phyloP scores from a whole-genome alignment of 37 sponge, comb jelly and placozoan genomes.

The Amphimedon queenslandica region DNA sequence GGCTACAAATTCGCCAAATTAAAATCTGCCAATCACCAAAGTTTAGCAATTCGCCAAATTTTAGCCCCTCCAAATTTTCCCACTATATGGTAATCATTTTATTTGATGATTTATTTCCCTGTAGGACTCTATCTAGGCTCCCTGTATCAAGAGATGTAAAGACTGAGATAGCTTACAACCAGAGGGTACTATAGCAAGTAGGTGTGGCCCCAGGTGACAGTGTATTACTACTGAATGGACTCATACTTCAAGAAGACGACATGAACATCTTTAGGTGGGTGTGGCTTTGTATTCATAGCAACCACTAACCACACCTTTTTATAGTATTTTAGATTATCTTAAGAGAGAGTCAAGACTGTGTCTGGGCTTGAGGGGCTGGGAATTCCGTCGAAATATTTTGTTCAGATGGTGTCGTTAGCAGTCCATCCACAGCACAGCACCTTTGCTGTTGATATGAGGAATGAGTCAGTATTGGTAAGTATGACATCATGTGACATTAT shows the following conservation, averaged over 20 bases:
- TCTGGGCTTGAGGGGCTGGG: slow-evolving; percentile 19
- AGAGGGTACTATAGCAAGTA: slow-evolving; percentile 18
- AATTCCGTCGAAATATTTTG: slow-evolving; percentile 3
- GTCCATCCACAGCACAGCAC: slow-evolving; percentile 21
- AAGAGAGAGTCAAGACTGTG: slow-evolving; percentile 29
- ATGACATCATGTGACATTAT: no score
- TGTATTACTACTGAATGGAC: slow-evolving; percentile 57
- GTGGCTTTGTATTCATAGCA: not conserved
- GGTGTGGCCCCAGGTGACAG: slow-evolving; percentile 52
- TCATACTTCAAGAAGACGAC: slow-evolving; percentile 25
- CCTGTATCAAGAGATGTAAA: slow-evolving; percentile 50
- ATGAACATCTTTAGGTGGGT: slow-evolving; percentile 53
- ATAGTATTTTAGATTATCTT: slow-evolving; percentile 30
- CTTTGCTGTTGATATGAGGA: slow-evolving; percentile 73
- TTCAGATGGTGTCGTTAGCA: slow-evolving; percentile 12
- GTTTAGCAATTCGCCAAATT: no score
- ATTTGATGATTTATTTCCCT: not conserved
- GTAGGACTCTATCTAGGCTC: slow-evolving; percentile 50
- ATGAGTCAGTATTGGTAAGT: slow-evolving; percentile 64
- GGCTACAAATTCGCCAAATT: no score
- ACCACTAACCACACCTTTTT: not conserved
- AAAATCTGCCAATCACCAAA: no score
- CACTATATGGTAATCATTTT: no score
- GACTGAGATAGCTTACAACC: slow-evolving; percentile 58
- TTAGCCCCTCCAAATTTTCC: no score